Conservation (phyloP, 2,113 vertebrate species). For the Pongo pygmaeus region DNA sequence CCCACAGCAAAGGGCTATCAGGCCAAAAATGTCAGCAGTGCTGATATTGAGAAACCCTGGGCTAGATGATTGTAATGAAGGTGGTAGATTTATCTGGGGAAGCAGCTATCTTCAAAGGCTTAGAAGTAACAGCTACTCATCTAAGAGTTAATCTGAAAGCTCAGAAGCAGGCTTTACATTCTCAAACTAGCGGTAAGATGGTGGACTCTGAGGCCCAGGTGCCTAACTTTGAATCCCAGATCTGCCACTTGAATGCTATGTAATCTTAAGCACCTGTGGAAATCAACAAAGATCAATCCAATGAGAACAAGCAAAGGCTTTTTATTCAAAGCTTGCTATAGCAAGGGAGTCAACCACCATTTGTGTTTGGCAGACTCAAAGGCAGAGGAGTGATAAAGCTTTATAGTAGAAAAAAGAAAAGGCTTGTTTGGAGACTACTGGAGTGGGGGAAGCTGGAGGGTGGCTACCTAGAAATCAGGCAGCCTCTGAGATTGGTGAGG, state of each 20-base stretch:
- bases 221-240: neutral
- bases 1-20: neutral
- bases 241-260: neutral
- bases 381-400: neutral
- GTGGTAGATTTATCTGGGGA: no score
- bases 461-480: neutral
- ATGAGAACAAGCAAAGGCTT: neutral
- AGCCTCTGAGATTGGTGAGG: neutral
- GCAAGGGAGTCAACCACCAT: neutral
- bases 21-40: neutral
- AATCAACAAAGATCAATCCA: neutral
- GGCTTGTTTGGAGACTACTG: neutral
- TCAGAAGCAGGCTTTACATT: neutral
- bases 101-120: neutral
- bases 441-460: neutral
- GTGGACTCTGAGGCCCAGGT: neutral
- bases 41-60: neutral
- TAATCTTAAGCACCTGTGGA: neutral
- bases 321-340: neutral
- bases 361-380: neutral
- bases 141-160: neutral
- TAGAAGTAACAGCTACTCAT: neutral
- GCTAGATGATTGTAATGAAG: neutral
- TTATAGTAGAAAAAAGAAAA: neutral
- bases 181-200: neutral